phyloP scores from a whole-genome alignment of 2,888 invertebrate species.

The Microchrysa polita region DNA sequence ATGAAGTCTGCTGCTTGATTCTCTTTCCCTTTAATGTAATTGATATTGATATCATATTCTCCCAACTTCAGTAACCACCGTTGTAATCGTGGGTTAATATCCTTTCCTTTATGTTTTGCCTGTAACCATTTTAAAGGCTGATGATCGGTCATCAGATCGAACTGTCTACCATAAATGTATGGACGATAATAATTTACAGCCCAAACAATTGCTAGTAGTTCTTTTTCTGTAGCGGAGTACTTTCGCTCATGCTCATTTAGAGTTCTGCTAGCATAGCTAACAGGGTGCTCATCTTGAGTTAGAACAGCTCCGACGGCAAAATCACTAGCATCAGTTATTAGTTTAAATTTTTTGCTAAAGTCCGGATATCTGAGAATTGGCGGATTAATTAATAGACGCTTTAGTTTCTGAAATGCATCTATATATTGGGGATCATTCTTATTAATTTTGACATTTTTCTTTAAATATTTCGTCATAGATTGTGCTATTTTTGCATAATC shows the following conservation, averaged over 20 bases:
- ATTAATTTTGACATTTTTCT: slow-evolving; percentile 17
- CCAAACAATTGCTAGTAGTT: slow-evolving; percentile 55
- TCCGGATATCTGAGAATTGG: background rate
- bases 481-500: slow-evolving; percentile 39
- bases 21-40: slow-evolving; percentile 34
- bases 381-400: background rate
- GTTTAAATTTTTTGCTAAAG: slow-evolving; percentile 7
- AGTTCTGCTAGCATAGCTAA: slow-evolving; percentile 55
- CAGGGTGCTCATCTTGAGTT: slow-evolving; percentile 52
- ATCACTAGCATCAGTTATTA: slow-evolving; percentile 26
- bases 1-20: slow-evolving; percentile 32
- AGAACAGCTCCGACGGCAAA: slow-evolving; percentile 33
- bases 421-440: slow-evolving; percentile 30
- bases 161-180: slow-evolving; percentile 54
- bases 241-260: slow-evolving; percentile 50
- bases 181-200: slow-evolving; percentile 57
- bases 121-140: slow-evolving; percentile 24
- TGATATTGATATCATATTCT: background rate
- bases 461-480: slow-evolving; percentile 15
- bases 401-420: slow-evolving; percentile 6
- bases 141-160: slow-evolving; percentile 25
- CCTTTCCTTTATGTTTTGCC: slow-evolving; percentile 24
- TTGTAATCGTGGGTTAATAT: slow-evolving; percentile 32
- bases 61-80: slow-evolving; percentile 4
- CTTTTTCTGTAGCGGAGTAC: slow-evolving; percentile 56